These are phyloP conservation scores for Doryteuthis pealeii DNA, from an alignment of 1,140 invertebrate genomes.

Conservation along the genomic window DNA sequence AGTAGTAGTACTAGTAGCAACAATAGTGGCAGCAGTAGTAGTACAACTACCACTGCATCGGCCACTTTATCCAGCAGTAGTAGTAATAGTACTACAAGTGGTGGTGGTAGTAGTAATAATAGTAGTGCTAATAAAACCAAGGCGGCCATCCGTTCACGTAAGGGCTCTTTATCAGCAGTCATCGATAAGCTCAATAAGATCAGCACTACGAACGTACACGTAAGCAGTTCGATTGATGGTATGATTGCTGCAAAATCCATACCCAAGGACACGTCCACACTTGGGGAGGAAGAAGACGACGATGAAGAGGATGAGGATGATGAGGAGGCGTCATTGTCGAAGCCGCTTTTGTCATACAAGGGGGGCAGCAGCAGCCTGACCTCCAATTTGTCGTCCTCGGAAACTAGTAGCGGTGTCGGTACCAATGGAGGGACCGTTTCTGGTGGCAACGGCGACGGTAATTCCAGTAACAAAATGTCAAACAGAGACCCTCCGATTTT, in stretches of 20 bases:
- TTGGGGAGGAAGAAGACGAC: conserved; percentile 21
- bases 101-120: neutral
- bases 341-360: neutral
- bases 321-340: neutral
- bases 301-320: conserved; percentile 13
- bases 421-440: neutral
- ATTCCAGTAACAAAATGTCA: conserved; percentile 19
- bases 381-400: conserved; percentile 14
- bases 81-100: conserved; percentile 24
- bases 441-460: conserved; percentile 19
- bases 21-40: conserved; percentile 30
- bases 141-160: conserved; percentile 63
- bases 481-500: neutral
- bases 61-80: neutral
- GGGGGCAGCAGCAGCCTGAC: conserved; percentile 17
- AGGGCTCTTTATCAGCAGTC: conserved; percentile 79
- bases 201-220: conserved; percentile 10
- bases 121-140: conserved; percentile 11
- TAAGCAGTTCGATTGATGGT: neutral
- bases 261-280: conserved; percentile 14
- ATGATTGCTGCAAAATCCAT: neutral
- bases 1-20: conserved; percentile 29
- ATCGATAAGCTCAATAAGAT: conserved; percentile 76
- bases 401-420: conserved; percentile 7
- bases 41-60: conserved; percentile 5